Conservation (phyloP, 2,888 invertebrate genomes). For the Eucriotettix oculatus region DNA sequence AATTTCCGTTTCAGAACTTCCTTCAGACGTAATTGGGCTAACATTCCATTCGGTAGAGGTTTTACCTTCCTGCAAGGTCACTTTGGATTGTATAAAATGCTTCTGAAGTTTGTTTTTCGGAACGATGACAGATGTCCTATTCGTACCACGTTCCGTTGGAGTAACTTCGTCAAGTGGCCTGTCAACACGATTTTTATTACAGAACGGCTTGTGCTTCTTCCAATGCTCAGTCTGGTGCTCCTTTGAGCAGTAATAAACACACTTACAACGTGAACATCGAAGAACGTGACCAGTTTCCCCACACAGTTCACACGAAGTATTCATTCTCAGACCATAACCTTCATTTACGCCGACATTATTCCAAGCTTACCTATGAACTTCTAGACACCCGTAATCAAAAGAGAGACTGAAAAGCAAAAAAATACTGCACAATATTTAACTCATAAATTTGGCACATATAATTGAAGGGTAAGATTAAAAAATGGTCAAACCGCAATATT, state of each 20-base stretch:
- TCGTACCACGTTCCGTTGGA: neutral
- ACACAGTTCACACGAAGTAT: neutral
- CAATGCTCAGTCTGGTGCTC: slow-evolving; percentile 67
- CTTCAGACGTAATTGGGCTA: slow-evolving; percentile 43
- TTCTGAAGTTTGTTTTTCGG: slow-evolving; percentile 2
- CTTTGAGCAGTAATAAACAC: slow-evolving; percentile 58
- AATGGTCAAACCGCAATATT: no score
- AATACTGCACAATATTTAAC: no score
- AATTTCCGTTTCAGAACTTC: slow-evolving; percentile 52
- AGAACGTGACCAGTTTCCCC: slow-evolving; percentile 32
- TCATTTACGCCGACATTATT: no score
- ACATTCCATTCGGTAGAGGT: slow-evolving; percentile 6
- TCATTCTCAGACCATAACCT: neutral
- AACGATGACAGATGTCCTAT: neutral
- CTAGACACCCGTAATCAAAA: no score
- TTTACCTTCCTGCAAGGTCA: slow-evolving; percentile 14
- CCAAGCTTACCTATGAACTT: no score
- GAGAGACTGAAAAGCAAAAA: no score
- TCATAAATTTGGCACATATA: no score
- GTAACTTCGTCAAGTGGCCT: neutral
- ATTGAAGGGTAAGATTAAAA: no score
- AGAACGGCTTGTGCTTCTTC: slow-evolving; percentile 47
- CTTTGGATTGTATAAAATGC: slow-evolving; percentile 10
- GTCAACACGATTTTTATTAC: slow-evolving; percentile 14
- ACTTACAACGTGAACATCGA: slow-evolving; percentile 59